phyloP scores from a whole-genome alignment of 2,797 vertebrate species.

The Anabas testudineus region DNA sequence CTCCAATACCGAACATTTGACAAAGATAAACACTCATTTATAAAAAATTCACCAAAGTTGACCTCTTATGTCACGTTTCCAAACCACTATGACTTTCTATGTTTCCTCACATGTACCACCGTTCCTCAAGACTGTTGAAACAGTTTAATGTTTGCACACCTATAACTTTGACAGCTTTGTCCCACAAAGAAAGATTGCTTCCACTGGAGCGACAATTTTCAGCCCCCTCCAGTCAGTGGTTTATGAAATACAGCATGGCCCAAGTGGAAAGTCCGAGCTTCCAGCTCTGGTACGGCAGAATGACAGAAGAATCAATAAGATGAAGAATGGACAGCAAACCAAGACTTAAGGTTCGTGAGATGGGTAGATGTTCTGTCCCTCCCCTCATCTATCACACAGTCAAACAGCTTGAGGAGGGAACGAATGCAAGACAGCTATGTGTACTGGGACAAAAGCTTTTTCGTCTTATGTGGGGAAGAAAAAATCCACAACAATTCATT shows the following conservation, averaged over 20 bases:
- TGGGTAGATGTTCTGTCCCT: constrained; percentile 65
- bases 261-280: constrained; percentile 72
- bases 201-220: constrained; percentile 59
- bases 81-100: neutral
- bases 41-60: neutral
- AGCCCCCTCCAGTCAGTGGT: constrained; percentile 63
- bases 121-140: constrained; percentile 35
- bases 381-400: constrained; percentile 68
- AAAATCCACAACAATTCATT: neutral
- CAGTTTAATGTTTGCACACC: constrained; percentile 38
- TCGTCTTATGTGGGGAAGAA: neutral
- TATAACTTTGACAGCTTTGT: constrained; percentile 66
- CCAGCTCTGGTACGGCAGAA: constrained; percentile 62
- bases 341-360: constrained; percentile 69
- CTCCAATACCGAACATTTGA: neutral
- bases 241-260: constrained; percentile 73
- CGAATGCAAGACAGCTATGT: constrained; percentile 17
- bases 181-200: constrained; percentile 65
- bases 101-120: neutral
- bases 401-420: constrained; percentile 20
- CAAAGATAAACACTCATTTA: neutral
- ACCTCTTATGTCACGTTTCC: neutral
- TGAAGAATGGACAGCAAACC: constrained; percentile 74
- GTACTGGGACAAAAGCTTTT: neutral
- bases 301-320: constrained; percentile 76